Evolutionary conservation across 2,797 vertebrate species (phyloP), one percentile per base, ranked within the genome.

Genomic region (Chloroceryle amazona): DNA sequence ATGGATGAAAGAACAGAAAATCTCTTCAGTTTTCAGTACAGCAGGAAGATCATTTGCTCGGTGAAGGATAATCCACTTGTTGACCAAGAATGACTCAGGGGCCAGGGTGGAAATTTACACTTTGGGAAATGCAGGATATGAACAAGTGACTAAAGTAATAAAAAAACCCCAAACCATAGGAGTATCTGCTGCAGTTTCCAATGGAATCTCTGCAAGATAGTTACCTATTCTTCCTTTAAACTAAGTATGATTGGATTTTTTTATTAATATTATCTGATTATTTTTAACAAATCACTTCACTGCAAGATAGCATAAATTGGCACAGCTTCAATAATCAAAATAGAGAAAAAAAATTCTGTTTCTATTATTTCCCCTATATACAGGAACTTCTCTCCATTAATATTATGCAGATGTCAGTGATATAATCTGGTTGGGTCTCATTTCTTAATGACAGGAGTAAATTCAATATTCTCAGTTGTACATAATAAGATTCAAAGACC

Each of bases 1-100:
- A 21, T 26, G 13, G 31, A 78, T 85, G 57, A 76, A 90, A 96
- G 62, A 86, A 86, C 23, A 78, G 39, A 75, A 91, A 90, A 90
- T 73, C 44, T 71, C 63, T 61, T 47, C 33, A 63, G 52, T 71
- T 94, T 86, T 90, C 37, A 86, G 20, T 82, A 83, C 61, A 81
- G 42, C 15, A 60, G 47, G 61, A 94, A 80, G 15, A 91, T 67
- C 5, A 65, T 86, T 88, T 94, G 10, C 39, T 89, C 81, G 33
- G 60, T 65, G 54, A 83, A 51, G 41, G 37, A 75, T 87, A 84
- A 94, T 71, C n/a, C 35, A n/a, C 42, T 58, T 82, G 39, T 57
- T 71, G 57, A 71, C 49, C 1, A 6, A 61, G 52, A 58, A 92
- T 71, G 8, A 12, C 7, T 52, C n/a, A 31, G 11, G 5, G 39